phyloP scores from a whole-genome alignment of 2,113 vertebrate genomes.

The Calidris pygmaea region DNA sequence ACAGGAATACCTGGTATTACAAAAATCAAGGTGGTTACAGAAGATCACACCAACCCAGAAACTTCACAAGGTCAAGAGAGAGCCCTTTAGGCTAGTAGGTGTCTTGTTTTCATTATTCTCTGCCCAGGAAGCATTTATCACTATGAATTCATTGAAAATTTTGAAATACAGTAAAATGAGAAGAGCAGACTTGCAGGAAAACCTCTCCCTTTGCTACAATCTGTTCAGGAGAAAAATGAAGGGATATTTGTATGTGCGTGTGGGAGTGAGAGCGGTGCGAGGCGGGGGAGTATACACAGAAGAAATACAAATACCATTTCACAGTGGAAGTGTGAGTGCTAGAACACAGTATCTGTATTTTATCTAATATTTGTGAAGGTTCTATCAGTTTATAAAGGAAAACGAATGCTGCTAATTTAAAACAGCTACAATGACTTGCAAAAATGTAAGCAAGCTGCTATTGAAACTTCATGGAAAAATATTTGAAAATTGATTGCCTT shows the following conservation, averaged over 20 bases:
- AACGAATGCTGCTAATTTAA: not conserved
- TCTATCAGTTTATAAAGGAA: not conserved
- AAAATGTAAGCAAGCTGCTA: not conserved
- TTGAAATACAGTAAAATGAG: not conserved
- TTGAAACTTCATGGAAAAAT: not conserved
- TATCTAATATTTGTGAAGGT: not conserved
- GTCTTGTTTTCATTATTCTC: not conserved
- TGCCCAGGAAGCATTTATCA: slow-evolving; percentile 30
- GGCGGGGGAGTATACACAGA: not conserved
- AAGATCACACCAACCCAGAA: not conserved
- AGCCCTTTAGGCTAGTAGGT: not conserved
- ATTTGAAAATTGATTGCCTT: not conserved
- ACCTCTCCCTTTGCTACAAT: slow-evolving; percentile 13
- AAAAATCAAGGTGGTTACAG: not conserved
- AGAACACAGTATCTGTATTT: slow-evolving; percentile 2
- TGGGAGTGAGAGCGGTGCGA: not conserved
- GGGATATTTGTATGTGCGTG: not conserved
- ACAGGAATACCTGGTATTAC: not conserved
- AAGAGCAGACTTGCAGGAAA: slow-evolving; percentile 13
- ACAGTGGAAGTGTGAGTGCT: not conserved
- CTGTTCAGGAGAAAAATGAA: slow-evolving; percentile 27
- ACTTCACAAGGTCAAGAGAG: not conserved
- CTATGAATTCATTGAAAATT: slow-evolving; percentile 29
- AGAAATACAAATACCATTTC: slow-evolving; percentile 37
- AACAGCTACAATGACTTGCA: slow-evolving; percentile 1